These are phyloP conservation scores for Epizoanthus stellaris DNA, from an alignment of 92 coral and sea anemone species.

Conservation along the genomic window DNA sequence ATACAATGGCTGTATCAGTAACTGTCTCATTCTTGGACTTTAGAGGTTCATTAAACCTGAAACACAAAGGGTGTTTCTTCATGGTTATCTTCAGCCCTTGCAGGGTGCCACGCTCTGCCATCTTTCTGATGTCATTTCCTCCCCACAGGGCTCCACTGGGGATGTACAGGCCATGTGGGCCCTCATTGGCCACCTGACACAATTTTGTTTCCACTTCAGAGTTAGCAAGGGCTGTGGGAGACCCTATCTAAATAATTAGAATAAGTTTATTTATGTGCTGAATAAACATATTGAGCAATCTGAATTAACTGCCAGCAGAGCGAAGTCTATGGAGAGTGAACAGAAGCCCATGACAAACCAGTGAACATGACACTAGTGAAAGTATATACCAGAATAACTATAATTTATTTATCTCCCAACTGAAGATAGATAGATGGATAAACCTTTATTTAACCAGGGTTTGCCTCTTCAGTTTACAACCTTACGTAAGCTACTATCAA, in stretches of 20 bases:
- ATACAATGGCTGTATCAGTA: constrained; percentile 61
- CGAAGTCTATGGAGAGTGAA: too few relatives aligned
- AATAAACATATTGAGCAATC: too few relatives aligned
- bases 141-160: constrained; percentile 92
- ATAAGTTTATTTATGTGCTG: neutral
- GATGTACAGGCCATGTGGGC: constrained; percentile 68
- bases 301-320: too few relatives aligned
- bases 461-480: too few relatives aligned
- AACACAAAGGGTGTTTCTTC: constrained; percentile 81
- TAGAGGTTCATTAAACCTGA: constrained; percentile 74
- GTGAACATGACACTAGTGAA: too few relatives aligned
- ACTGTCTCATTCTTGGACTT: constrained; percentile 74
- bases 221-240: constrained; percentile 83
- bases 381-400: too few relatives aligned
- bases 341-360: too few relatives aligned
- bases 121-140: constrained; percentile 73
- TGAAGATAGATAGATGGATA: too few relatives aligned
- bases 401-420: too few relatives aligned
- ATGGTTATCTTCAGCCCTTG: constrained; percentile 86
- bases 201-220: constrained; percentile 59
- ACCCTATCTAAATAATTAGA: constrained; percentile 66
- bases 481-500: too few relatives aligned
- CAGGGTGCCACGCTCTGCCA: constrained; percentile 77
- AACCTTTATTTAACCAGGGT: too few relatives aligned
- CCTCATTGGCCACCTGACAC: constrained; percentile 62